Percentiles rank a stretch among this genome's conserved stretches.
phyloP scores from a whole-genome alignment of 2,113 vertebrate genomes.

The Aythya baeri region DNA sequence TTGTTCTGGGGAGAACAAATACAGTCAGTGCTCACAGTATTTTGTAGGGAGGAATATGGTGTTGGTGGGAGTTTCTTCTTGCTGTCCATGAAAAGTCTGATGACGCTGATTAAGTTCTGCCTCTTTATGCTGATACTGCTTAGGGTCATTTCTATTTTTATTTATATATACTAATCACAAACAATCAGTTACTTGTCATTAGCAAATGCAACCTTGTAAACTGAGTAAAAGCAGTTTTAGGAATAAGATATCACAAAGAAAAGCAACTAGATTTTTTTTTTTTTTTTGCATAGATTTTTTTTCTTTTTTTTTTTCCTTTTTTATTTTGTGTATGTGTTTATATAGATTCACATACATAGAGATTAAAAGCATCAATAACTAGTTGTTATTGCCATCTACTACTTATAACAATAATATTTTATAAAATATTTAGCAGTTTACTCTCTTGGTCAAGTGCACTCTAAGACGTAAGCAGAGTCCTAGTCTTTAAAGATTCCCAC shows the following conservation, averaged over 20 bases:
- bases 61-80: neutral
- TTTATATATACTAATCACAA: neutral
- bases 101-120: neutral
- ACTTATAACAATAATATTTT: neutral
- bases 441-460: neutral
- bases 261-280: neutral
- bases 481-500: neutral
- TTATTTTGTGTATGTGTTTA: no score
- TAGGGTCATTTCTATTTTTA: neutral
- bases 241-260: neutral
- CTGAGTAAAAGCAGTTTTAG: neutral
- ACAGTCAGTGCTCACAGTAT: neutral
- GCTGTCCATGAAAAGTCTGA: neutral
- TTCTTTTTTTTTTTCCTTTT: neutral
- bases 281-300: neutral
- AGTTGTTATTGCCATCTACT: neutral
- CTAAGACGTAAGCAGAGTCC: neutral
- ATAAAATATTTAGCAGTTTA: neutral
- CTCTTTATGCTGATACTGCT: neutral
- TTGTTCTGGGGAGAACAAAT: neutral
- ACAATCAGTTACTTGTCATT: neutral
- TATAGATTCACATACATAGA: neutral
- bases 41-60: neutral
- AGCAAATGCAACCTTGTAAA: neutral
- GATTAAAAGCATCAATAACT: neutral